Conservation (phyloP, 2,113 vertebrate genomes). For the Nibea albiflora region DNA sequence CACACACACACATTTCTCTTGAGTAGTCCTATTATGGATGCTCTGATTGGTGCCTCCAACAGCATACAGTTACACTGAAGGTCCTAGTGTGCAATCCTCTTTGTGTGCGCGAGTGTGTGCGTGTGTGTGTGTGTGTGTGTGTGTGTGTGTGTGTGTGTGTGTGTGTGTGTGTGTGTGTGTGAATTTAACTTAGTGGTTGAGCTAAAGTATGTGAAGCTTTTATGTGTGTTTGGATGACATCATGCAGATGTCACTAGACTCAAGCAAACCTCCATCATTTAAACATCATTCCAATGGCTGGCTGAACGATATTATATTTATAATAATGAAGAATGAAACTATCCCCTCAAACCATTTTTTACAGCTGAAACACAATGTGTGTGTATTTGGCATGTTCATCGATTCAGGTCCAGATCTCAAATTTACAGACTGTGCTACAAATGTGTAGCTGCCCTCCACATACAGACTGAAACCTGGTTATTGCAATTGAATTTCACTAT, state of each 20-base stretch:
- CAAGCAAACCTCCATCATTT: neutral
- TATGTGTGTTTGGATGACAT: neutral
- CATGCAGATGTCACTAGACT: neutral
- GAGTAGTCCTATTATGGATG: slow-evolving; percentile 43
- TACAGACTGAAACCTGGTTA: too few relatives aligned
- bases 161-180: neutral
- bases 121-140: neutral
- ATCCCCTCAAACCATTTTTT: too few relatives aligned
- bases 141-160: neutral
- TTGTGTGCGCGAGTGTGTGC: too few relatives aligned
- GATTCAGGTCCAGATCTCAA: too few relatives aligned
- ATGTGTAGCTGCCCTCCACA: too few relatives aligned
- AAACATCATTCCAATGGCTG: neutral
- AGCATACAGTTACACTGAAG: slow-evolving; percentile 33
- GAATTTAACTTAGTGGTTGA: neutral
- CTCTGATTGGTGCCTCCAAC: slow-evolving; percentile 51
- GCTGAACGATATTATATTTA: neutral
- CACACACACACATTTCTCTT: slow-evolving; percentile 23
- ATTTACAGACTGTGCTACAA: too few relatives aligned
- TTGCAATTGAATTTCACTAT: too few relatives aligned
- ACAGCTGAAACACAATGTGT: too few relatives aligned
- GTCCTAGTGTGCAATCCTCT: slow-evolving; percentile 11
- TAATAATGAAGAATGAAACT: too few relatives aligned
- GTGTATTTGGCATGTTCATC: too few relatives aligned
- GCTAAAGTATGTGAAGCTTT: neutral